Percentiles rank a stretch among this genome's conserved stretches.
phyloP scores from a whole-genome alignment of 2,888 invertebrate species.

The Lasioglossum oenotherae region DNA sequence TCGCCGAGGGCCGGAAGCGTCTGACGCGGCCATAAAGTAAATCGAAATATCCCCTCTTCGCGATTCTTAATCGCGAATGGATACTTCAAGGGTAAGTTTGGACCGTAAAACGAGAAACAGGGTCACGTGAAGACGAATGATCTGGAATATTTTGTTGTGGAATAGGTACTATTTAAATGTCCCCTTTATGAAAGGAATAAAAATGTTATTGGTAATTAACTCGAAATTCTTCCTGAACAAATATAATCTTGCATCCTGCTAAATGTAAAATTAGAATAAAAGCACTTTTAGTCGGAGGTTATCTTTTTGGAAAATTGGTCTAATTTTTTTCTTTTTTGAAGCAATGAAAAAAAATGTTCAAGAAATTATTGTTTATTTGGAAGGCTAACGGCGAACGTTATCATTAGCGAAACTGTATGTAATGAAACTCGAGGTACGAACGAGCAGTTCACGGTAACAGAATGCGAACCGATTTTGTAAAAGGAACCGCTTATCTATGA shows the following conservation, averaged over 20 bases:
- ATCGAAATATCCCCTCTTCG: not conserved
- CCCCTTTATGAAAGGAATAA: not conserved
- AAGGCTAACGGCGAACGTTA: not conserved
- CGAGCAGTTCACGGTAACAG: conserved; percentile 29
- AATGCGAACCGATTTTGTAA: conserved; percentile 46
- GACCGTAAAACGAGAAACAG: not conserved
- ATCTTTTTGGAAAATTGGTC: not conserved
- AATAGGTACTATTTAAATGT: not conserved
- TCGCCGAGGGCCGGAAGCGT: conserved; percentile 75
- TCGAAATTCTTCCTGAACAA: not conserved
- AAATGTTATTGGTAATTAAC: not conserved
- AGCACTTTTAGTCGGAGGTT: not conserved
- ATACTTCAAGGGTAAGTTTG: conserved; percentile 6
- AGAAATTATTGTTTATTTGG: not conserved
- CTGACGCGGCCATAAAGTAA: not conserved
- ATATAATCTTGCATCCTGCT: no score
- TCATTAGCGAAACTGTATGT: not conserved
- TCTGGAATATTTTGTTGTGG: not conserved
- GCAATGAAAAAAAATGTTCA: not conserved
- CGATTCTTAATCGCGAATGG: conserved; percentile 11
- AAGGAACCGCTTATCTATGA: conserved; percentile 61
- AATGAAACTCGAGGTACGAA: not conserved
- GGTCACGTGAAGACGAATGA: no score
- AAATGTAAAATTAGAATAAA: not conserved
- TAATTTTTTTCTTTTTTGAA: not conserved